Base-by-base conservation (phyloP, 2,113 vertebrate species). In the Platanista minor region DNA sequence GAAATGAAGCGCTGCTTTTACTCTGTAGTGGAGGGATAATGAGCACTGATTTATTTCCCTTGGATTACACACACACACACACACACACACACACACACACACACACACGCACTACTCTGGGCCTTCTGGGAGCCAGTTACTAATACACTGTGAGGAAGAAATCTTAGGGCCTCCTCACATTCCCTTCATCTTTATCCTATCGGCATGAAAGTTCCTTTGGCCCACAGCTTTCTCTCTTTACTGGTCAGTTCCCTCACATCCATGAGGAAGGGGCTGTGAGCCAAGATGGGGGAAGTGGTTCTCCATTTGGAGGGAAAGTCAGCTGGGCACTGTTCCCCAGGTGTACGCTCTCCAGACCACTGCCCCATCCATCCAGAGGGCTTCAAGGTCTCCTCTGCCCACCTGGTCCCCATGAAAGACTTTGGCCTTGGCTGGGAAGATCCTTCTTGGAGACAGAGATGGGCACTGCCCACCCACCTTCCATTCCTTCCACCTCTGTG, bases 41-140 rank as follows among this genome's bases (percentile, higher is more conserved):
- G 98, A 97, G 96, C 98, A 98, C 97, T 98, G 99, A 99, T 99
- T 99, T 98, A 98, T 98, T 97, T 98, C 97, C 94, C 95, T 88
- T 92, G 95, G 98, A 98, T 97, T 80, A 92, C 96, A 94, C 91
- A 97, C 94, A 96, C 97, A 64, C 91, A 97, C 91, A 90, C 94
- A 66, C 85, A 93, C 92, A 95, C 95, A 88, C 87, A 91, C 95
- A 97, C 96, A 43, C 74, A 81, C 90, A 54, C 52, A 23, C 64
- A 15, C 88, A 15, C 72, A 92, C 91, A 97, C 94, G 96, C 97
- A 18, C 15, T 31, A n/a, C 95, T 77, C 88, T 97, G 97, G 97
- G 92, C 97, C 41, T 87, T 90, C 94, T 74, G 91, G 97, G 96
- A 98, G 96, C 95, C 93, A 95, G 75, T 83, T 89, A 89, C 95